Base-by-base conservation (phyloP, 2,113 vertebrate genomes). In the Felis chaus region DNA sequence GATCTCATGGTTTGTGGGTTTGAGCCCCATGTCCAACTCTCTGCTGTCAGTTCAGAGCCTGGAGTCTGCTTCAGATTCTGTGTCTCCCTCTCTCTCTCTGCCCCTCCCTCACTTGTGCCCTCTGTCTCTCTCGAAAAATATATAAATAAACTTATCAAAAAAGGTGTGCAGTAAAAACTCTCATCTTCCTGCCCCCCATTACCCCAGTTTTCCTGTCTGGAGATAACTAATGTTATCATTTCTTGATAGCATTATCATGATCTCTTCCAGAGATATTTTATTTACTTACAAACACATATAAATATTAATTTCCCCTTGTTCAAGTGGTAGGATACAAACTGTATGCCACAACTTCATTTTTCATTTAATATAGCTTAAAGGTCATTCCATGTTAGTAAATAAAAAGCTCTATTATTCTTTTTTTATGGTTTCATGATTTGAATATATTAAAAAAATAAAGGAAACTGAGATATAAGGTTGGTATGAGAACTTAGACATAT, bases 401-500 rank as follows among this genome's bases (percentile, higher is more conserved):
- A 69, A 92, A 45, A 50, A 88, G 36, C 45, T 80, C 79, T 23
- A 65, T 66, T 23, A 86, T 84, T 73, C 29, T 61, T 82, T 65
- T 91, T 79, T 83, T 82, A 65, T 83, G 53, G 16, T 16, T 88
- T 92, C 69, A 84, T 76, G 61, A 94, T 80, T 82, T 82, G 82
- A 66, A n/a, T 88, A 39, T 61, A 71, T 88, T 91, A 79, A 23
- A 76, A 74, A 91, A 91, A 74, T 82, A 81, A 92, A 81, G 25
- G 55, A n/a, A 93, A 85, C n/a, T 45, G 36, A 66, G 94, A 89
- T 33, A 74, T 5, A 68, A 23, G 18, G 33, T 91, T 90, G 48
- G 21, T 45, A 78, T 94, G 7, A 91, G 39, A 96, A 88, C 39
- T 82, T 78, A 23, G n/a, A 83, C 69, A 87, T 39, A 80, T 80